Evolutionary conservation across 1,140 invertebrate species (phyloP), one percentile per base, ranked within the genome.

Genomic region (Galendromus occidentalis): DNA sequence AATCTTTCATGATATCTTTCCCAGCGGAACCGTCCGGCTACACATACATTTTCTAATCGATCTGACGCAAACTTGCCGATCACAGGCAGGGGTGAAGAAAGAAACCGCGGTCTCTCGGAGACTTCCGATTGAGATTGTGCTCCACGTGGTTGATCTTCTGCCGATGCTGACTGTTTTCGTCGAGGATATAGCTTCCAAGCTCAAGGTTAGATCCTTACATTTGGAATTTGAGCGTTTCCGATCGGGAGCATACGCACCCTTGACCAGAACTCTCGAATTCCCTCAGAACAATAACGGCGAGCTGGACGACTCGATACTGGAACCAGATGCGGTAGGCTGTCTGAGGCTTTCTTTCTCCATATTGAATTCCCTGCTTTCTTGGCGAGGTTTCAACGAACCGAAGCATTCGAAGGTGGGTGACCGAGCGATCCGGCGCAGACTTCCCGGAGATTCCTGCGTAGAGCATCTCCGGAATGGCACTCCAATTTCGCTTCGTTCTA

Each of bases 301-400:
- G 2, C 14, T 17, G n/a, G 22, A 33, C 14, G 51, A 59, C 33
- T 25, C 17, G 2, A 22, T 33, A 17, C 51, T 59, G 2, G 33
- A 25, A 6, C 12, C 51, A 33, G 51, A 59, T 9, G 20, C n/a
- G 14, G 33, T 59, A 18, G 25, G 25, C 12, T 59, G 51, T 59
- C 20, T 59, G 17, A 17, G 51, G 2, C 20, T 59, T 17, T 33
- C 14, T 2, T 59, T 59, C 51, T 59, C 51, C 14, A 59, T 59
- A 14, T 59, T 59, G 25, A 59, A 59, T 25, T 20, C 51, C 25
- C 51, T 59, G 51, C 51, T 59, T 2, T 59, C 51, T 2, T 59
- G 51, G 51, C n/a, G 51, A 59, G 51, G 51, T 17, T 59, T 59
- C 22, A 25, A 59, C 22, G 51, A 59, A 22, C 51, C 51, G 22